Base-by-base conservation (phyloP, 2,113 vertebrate species). In the Camelus dromedarius region DNA sequence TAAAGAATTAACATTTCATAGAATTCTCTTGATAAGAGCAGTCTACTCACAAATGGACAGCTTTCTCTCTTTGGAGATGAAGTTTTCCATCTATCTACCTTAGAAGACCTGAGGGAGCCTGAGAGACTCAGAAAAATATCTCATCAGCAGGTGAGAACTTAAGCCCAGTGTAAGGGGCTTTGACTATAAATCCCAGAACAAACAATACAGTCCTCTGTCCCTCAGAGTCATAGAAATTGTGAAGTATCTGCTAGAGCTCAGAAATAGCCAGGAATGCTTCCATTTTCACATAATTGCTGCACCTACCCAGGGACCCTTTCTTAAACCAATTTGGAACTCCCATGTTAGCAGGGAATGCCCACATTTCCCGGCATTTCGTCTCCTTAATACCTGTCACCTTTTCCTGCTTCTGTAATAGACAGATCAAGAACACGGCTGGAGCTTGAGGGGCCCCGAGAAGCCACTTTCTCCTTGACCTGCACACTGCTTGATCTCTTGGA, bases 401-500 rank as follows among this genome's bases (percentile, higher is more conserved):
- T 56, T 92, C n/a, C 35, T 93, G 77, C 66, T 70, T 73, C 80
- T 92, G 88, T 79, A 13, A n/a, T 13, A 14, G 84, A 58, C 13
- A 77, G 81, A 56, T 48, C 52, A 70, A 90, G 89, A 79, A 64
- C 84, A 9, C 80, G 24, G 32, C 26, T 7, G 11, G 18, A 54
- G 16, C 15, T 35, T 30, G 12, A 18, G 20, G 58, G 54, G 62
- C 16, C 16, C 28, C 1, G 10, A 58, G 85, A 38, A 87, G 24
- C 9, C 3, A 3, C 46, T 42, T 98, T 84, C 72, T 54, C 5
- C 4, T 95, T 42, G 38, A 62, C 52, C 46, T 3, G 26, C 30
- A 32, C 50, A 67, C 75, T 18, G 42, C 32, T 70, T 66, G 50
- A 26, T 85, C 72, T 89, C 79, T 97, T 95, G 91, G 92, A 96